A percentile compares a stretch with the other conserved stretches of the same genome.
These are phyloP conservation scores for Notarius lentiginosus DNA, from an alignment of 2,113 vertebrate genomes.

Conservation along the genomic window DNA sequence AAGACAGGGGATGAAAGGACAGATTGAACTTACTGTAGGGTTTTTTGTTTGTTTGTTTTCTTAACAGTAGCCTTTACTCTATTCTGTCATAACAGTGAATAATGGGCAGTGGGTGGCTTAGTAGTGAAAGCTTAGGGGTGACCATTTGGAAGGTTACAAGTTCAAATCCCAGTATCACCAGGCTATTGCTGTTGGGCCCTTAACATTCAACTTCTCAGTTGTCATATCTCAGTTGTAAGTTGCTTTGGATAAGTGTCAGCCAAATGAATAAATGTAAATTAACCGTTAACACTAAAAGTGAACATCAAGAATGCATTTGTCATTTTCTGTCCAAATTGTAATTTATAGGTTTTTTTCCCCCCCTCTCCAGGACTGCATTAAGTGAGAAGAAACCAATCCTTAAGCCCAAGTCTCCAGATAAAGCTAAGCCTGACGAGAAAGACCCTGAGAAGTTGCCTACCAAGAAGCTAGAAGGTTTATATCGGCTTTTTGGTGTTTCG, in stretches of 20 bases:
- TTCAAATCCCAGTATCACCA: background rate
- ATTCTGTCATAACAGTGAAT: background rate
- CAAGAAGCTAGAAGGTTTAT: conserved; percentile 90
- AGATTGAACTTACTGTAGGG: background rate
- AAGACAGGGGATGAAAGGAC: background rate
- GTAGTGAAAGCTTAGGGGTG: background rate
- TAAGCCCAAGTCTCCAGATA: conserved; percentile 95
- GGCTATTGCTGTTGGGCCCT: background rate
- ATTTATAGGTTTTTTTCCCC: background rate
- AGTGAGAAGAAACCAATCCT: conserved; percentile 94
- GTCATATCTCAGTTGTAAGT: background rate
- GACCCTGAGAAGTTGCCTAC: conserved; percentile 93
- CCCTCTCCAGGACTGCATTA: conserved; percentile 81
- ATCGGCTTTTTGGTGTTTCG: background rate
- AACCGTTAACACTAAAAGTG: background rate
- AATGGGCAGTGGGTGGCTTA: background rate
- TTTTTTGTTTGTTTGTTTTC: background rate
- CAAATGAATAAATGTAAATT: background rate
- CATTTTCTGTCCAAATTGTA: background rate
- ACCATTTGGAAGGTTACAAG: background rate
- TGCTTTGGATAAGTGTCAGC: background rate
- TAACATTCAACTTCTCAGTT: background rate
- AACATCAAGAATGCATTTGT: background rate
- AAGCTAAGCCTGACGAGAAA: conserved; percentile 92
- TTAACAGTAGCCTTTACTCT: background rate